Percentiles rank a stretch among this genome's conserved stretches.
phyloP scores from a whole-genome alignment of 2,797 vertebrate species.

The Rhinoraja longicauda region DNA sequence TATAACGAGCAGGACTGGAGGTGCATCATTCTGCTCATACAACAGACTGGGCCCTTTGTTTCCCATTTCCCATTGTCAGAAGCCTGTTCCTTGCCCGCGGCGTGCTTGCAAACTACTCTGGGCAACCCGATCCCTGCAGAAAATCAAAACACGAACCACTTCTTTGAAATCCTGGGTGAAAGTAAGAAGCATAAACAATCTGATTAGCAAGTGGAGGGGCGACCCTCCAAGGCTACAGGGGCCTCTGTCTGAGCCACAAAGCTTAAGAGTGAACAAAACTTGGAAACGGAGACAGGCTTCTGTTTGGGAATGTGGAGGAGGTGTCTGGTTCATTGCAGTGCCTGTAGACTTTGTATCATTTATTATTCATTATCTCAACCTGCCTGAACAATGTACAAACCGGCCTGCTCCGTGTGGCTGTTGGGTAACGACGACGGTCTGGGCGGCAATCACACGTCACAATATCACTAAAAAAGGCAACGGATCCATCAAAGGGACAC shows the following conservation, averaged over 20 bases:
- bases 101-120: conserved; percentile 44
- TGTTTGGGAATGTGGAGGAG: background rate
- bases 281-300: conserved; percentile 3
- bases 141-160: conserved; percentile 48
- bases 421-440: background rate
- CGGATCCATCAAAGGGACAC: background rate
- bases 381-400: background rate
- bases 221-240: conserved; percentile 44
- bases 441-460: too few relatives aligned
- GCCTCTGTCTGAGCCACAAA: background rate
- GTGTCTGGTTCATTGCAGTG: background rate
- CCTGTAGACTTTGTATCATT: background rate
- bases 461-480: background rate
- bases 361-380: background rate
- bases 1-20: background rate
- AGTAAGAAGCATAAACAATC: conserved; percentile 46
- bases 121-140: conserved; percentile 44
- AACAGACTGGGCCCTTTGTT: conserved; percentile 38
- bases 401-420: background rate
- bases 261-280: background rate
- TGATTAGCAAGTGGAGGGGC: conserved; percentile 43
- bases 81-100: conserved; percentile 39
- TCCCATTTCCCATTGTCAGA: background rate
- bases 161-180: conserved; percentile 46
- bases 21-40: conserved; percentile 40